Evolutionary conservation across 1,140 invertebrate species (phyloP), one percentile per base, ranked within the genome.

Genomic region (Gryllus bimaculatus): DNA sequence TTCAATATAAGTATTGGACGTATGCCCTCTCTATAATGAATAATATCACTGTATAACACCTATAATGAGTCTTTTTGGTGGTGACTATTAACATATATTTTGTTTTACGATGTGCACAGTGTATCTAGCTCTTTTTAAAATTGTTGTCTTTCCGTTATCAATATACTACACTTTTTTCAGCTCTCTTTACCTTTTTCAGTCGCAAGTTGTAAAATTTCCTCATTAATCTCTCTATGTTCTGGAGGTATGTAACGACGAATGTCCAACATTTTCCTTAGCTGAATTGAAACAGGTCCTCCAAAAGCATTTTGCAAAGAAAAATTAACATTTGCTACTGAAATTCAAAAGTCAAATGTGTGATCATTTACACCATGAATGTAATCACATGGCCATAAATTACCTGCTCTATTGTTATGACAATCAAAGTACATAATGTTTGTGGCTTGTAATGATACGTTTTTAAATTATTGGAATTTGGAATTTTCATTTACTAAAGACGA

Each of bases 231-330:
- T 2, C 26, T 39, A 39, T 39, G 26, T 39, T 5, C 26, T 39
- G 26, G 26, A 39, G 26, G 26, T 39, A 39, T 39, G 26, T 39
- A 39, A 39, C 66, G 66, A 73, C 66, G 66, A 73, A 73, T 73
- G 66, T 73, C 66, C 66, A 15, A n/a, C 66, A 73, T 73, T 73
- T 73, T 73, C 66, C 6, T 73, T 13, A 6, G 6, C 66, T 73
- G 13, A 73, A 1, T 6, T 73, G 1, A 73, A 15, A 73, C 66
- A 15, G 66, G 66, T 73, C 6, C 1, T 73, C 66, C 66, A 73
- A 15, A 73, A n/a, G n/a, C 66, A 13, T 73, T 73, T 73, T 73
- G 66, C n/a, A 73, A 73, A 73, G 66, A 73, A n/a, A 73, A 73
- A 73, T 73, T 73, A 15, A 6, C 66, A 73, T 6, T 13, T 73